Base-by-base conservation (phyloP, 2,113 vertebrate species). In the Notothenia rossii region DNA sequence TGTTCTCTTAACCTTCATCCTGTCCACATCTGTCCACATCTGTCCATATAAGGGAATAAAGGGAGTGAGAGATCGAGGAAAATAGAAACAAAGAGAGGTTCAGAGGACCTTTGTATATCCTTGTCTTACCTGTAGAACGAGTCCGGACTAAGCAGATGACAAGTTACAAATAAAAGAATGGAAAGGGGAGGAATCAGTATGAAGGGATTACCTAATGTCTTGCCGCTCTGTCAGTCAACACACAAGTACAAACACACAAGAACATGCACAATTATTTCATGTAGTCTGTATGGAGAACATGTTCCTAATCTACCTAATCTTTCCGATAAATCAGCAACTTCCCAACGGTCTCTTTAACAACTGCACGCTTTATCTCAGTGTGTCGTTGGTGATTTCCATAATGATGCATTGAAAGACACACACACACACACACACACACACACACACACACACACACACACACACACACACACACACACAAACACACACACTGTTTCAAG, bases 121-220 rank as follows among this genome's bases (percentile, higher is more conserved):
- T 81, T 9, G 86, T 69, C 60, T 10, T 70, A 89, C 88, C 85
- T 81, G 93, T 93, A 51, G 49, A 92, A 93, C 89, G 83, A 83
- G 91, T 90, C 83, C 66, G 58, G 73, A 84, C 73, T 60, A 43
- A 70, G 64, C 67, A 68, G 29, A 63, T 15, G n/a, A 56, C 48
- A 62, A 56, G 18, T 80, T 72, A 2, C 82, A 15, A 71, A 66
- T 75, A 22, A 54, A 82, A 60, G 36, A 80, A 74, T 36, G 71
- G 51, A 76, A 46, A 70, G 15, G 65, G 66, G 72, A 77, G 83
- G 83, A 82, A 48, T 80, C 29, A 46, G 48, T 29, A 29, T 50
- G 29, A 72, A 78, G 72, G 65, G 61, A 79, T 91, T 78, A 77
- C 25, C 59, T 58, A 64, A 79, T 66, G 43, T 25, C 45, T 29